Percentiles rank a stretch among this genome's conserved stretches.
phyloP scores from a whole-genome alignment of 2,797 vertebrate genomes.

The Phrynocephalus forsythii region DNA sequence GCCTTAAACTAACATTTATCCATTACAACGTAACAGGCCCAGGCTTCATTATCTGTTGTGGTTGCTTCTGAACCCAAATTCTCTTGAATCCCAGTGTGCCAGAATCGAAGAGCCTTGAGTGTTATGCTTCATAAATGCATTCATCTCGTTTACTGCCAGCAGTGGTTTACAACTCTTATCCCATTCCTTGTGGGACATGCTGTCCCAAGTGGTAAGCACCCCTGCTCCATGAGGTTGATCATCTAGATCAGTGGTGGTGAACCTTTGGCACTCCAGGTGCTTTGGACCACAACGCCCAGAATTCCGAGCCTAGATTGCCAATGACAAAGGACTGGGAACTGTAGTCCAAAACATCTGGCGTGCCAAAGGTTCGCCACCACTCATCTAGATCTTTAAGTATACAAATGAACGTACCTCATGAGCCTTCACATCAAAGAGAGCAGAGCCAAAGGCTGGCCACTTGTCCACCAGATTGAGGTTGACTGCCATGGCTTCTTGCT shows the following conservation, averaged over 20 bases:
- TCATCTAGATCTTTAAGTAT: neutral
- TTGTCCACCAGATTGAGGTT: slow-evolving; percentile 90
- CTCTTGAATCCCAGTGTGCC: neutral
- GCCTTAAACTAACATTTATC: neutral
- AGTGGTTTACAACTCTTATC: neutral
- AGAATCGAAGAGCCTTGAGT: neutral
- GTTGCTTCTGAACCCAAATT: neutral
- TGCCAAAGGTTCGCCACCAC: too few relatives aligned
- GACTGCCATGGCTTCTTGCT: slow-evolving; percentile 89
- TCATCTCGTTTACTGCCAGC: too few relatives aligned
- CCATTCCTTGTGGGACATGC: neutral
- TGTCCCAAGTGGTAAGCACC: neutral
- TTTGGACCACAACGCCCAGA: too few relatives aligned
- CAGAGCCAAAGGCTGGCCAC: slow-evolving; percentile 94
- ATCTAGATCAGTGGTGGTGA: neutral
- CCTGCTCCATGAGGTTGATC: neutral
- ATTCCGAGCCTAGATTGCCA: too few relatives aligned
- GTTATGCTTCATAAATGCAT: neutral
- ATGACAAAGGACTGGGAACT: too few relatives aligned
- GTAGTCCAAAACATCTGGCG: too few relatives aligned
- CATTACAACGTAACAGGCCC: neutral
- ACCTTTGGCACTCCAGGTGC: too few relatives aligned
- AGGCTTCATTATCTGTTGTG: neutral
- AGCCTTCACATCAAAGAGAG: slow-evolving; percentile 90
- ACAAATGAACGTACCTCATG: slow-evolving; percentile 79